Evolutionary conservation across 2,888 invertebrate species (phyloP).

Genomic region (Xestia c-nigrum): DNA sequence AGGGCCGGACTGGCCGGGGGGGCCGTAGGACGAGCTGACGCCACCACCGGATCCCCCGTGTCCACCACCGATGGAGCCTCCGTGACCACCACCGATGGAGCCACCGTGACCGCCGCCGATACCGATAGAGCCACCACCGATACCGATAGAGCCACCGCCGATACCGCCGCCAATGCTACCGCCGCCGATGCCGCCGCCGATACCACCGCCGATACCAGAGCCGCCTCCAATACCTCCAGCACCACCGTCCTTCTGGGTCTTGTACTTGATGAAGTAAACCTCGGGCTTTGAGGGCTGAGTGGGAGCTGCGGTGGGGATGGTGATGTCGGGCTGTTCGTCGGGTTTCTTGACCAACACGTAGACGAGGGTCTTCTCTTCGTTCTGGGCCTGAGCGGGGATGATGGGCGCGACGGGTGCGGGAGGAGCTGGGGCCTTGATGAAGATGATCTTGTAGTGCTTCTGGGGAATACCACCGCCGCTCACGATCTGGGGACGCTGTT

Average conservation of each 20-base stretch:
- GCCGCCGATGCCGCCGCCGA: constrained; percentile 69
- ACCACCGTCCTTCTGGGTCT: constrained; percentile 92
- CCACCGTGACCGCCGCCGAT: constrained; percentile 74
- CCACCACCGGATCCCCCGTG: constrained; percentile 77
- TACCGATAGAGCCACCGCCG: constrained; percentile 67
- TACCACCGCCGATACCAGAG: constrained; percentile 72
- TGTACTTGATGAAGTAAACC: constrained; percentile 96
- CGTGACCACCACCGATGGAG: constrained; percentile 75
- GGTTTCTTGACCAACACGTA: constrained; percentile 96
- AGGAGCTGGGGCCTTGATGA: constrained; percentile 95
- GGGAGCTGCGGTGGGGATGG: constrained; percentile 93
- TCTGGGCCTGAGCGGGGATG: constrained; percentile 93
- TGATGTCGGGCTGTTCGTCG: constrained; percentile 95
- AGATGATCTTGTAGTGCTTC: constrained; percentile 96
- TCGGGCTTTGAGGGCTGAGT: constrained; percentile 95
- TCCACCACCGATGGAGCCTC: constrained; percentile 76
- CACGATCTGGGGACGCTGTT: constrained; percentile 92
- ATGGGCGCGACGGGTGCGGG: constrained; percentile 94
- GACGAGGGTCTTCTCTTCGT: constrained; percentile 95
- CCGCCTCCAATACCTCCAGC: constrained; percentile 73
- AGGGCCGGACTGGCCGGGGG: constrained; percentile 93
- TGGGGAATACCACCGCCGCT: constrained; percentile 92
- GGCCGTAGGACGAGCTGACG: constrained; percentile 91
- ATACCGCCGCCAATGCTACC: constrained; percentile 65
- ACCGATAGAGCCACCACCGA: constrained; percentile 70